These are phyloP conservation scores for Euzophera pinguis DNA, from an alignment of 2,888 invertebrate genomes.

Conservation along the genomic window DNA sequence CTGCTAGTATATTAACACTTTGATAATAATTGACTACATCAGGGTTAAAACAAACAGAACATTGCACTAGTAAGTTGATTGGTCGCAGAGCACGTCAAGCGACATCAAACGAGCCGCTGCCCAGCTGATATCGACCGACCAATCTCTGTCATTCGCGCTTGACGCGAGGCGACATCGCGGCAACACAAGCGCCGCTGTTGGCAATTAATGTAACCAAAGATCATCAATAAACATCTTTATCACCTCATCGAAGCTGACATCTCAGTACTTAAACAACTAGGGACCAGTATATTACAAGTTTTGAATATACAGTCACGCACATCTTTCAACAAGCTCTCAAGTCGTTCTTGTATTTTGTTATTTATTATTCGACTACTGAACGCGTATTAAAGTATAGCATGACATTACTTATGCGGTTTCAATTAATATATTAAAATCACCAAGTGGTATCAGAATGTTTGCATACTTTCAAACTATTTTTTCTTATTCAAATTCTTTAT, in stretches of 20 bases:
- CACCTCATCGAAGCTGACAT: conserved; percentile 73
- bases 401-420: conserved; percentile 4
- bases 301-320: conserved; percentile 71
- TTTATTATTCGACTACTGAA: conserved; percentile 38
- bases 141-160: conserved; percentile 74
- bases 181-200: conserved; percentile 67
- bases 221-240: conserved; percentile 78
- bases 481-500: not conserved
- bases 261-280: conserved; percentile 61
- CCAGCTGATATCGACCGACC: conserved; percentile 54
- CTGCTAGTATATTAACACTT: not conserved
- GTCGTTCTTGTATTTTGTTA: conserved; percentile 27
- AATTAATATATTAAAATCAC: conserved; percentile 7
- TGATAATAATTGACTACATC: not conserved
- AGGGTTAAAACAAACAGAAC: not conserved
- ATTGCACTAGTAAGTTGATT: conserved; percentile 59
- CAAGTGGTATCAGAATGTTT: not conserved
- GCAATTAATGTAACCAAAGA: conserved; percentile 76
- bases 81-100: conserved; percentile 62
- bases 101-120: conserved; percentile 64
- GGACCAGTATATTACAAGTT: conserved; percentile 56
- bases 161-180: conserved; percentile 53
- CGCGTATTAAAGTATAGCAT: conserved; percentile 30
- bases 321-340: conserved; percentile 46
- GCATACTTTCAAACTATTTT: not conserved